phyloP scores from a whole-genome alignment of 1,140 invertebrate genomes.

The Meteorus sp. region DNA sequence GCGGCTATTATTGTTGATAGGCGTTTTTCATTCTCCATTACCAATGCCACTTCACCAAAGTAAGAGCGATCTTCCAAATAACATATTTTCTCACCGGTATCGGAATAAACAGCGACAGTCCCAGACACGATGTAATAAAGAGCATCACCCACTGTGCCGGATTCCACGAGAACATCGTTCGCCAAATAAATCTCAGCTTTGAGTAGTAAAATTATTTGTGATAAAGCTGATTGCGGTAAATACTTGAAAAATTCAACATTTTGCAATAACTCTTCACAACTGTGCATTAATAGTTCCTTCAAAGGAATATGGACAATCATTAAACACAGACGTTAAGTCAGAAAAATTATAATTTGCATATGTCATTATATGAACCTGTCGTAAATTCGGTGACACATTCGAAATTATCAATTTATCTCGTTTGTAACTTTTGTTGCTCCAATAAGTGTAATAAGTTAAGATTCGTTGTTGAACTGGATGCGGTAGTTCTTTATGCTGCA shows the following conservation, averaged over 20 bases:
- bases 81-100: slow-evolving; percentile 50
- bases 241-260: slow-evolving; percentile 56
- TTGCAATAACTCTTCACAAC: slow-evolving; percentile 50
- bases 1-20: slow-evolving; percentile 59
- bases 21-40: slow-evolving; percentile 59
- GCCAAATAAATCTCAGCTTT: slow-evolving; percentile 55
- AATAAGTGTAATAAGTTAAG: slow-evolving; percentile 48
- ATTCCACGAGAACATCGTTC: slow-evolving; percentile 58
- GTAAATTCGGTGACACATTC: slow-evolving; percentile 53
- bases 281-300: slow-evolving; percentile 56
- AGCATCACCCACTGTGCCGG: slow-evolving; percentile 48
- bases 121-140: slow-evolving; percentile 60
- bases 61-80: slow-evolving; percentile 51
- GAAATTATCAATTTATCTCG: slow-evolving; percentile 51
- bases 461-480: slow-evolving; percentile 37
- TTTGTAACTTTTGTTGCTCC: slow-evolving; percentile 52
- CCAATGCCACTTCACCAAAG: slow-evolving; percentile 54
- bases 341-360: background rate
- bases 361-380: slow-evolving; percentile 36
- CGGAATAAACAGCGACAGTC: slow-evolving; percentile 58
- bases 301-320: slow-evolving; percentile 17
- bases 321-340: slow-evolving; percentile 7
- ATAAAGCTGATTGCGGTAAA: slow-evolving; percentile 46
- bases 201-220: slow-evolving; percentile 48
- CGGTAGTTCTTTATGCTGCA: slow-evolving; percentile 46